These are phyloP conservation scores for Beris chalybata DNA, from an alignment of 2,888 invertebrate species.

Conservation along the genomic window DNA sequence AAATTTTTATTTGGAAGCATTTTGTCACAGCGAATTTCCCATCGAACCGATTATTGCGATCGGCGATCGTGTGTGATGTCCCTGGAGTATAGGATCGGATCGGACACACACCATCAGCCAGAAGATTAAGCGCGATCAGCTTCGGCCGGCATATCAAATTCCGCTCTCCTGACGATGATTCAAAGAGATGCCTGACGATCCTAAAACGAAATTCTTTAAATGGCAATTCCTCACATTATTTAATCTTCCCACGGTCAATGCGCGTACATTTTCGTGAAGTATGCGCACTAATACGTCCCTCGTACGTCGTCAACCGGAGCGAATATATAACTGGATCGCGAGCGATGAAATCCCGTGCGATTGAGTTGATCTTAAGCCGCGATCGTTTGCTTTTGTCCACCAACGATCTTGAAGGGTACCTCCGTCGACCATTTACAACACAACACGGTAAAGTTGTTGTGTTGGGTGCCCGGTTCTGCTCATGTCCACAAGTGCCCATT, in stretches of 20 bases:
- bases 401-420: constrained; percentile 12
- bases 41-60: constrained; percentile 1
- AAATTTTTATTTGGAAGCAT: not conserved
- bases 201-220: constrained; percentile 41
- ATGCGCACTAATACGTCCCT: constrained; percentile 13
- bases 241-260: constrained; percentile 41
- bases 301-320: constrained; percentile 22
- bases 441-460: too few species aligned
- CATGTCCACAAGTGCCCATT: constrained; percentile 32
- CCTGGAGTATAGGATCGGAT: not conserved
- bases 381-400: constrained; percentile 27
- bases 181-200: constrained; percentile 40
- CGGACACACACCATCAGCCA: not conserved
- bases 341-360: constrained; percentile 29
- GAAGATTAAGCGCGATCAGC: constrained; percentile 26
- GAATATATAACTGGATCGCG: constrained; percentile 11
- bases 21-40: constrained; percentile 22
- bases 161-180: constrained; percentile 39
- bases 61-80: constrained; percentile 10
- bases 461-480: constrained; percentile 32
- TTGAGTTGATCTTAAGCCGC: constrained; percentile 21
- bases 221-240: constrained; percentile 41
- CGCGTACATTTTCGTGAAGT: constrained; percentile 28
- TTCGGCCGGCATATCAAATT: constrained; percentile 31
- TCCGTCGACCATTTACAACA: constrained; percentile 5